Base-by-base conservation (phyloP, 2,113 vertebrate genomes). In the Charina bottae region DNA sequence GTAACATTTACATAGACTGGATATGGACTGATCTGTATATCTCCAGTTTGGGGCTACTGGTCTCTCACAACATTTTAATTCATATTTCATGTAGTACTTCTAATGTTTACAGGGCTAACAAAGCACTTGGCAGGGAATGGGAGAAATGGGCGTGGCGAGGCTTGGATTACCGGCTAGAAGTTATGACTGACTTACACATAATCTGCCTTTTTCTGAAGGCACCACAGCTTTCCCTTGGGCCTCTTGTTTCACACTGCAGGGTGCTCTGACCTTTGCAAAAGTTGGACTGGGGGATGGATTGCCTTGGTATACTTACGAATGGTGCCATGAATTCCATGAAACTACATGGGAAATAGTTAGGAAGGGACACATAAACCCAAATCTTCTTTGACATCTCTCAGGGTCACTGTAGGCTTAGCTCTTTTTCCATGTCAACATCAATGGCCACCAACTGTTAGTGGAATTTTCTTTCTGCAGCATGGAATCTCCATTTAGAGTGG, bases 311-410 rank as follows among this genome's bases (percentile, higher is more conserved):
- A 49, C 59, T 92, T 94, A 88, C 28, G 87, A 89, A 55, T 0
- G 0, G 24, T 91, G 46, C 92, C 88, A 59, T 93, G 84, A 84
- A 87, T 93, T 53, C 64, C 55, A 59, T 92, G 94, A 94, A 88
- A 24, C 6, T 64, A 23, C 64, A 19, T 42, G 42, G 78, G 72
- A 93, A 83, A 86, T 37, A 62, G 24, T 94, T 28, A 86, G 46
- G 15, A 37, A 85, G 89, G 89, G 33, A 33, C 6, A 58, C 15
- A 84, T 21, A 92, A 4, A 2, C 1, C 26, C 17, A 58, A 28
- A 90, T 54, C 85, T 93, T 92, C 37, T 83, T 91, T 28, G 56
- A 60, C 49, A 23, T 91, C 10, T 89, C 42, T n/a, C 87, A 90
- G 58, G 0, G 0, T 5, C 89, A 42, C 0, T 0, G 60, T 60